Percentiles rank a stretch among this genome's conserved stretches.
Conservation (phyloP, 2,888 invertebrate genomes). For the Drosophila picticornis region DNA sequence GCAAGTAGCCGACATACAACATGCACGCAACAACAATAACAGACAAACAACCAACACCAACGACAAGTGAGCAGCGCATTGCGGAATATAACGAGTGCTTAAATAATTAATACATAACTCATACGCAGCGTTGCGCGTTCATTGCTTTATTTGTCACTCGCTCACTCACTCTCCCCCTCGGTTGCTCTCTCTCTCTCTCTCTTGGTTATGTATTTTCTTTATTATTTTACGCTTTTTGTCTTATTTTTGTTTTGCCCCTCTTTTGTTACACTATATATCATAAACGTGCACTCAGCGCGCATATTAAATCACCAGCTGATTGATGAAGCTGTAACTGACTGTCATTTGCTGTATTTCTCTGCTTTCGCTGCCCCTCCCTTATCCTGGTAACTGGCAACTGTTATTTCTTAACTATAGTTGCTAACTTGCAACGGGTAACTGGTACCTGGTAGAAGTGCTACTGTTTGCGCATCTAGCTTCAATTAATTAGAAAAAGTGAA, state of each 20-base stretch:
- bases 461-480: slow-evolving; percentile 49
- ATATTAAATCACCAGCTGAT: slow-evolving; percentile 76
- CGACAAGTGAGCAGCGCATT: slow-evolving; percentile 54
- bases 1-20: slow-evolving; percentile 21
- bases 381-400: background rate
- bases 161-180: background rate
- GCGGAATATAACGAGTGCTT: slow-evolving; percentile 72
- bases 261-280: slow-evolving; percentile 49
- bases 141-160: background rate
- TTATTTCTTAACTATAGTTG: slow-evolving; percentile 10
- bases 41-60: slow-evolving; percentile 25
- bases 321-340: slow-evolving; percentile 62
- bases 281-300: slow-evolving; percentile 69
- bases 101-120: slow-evolving; percentile 81
- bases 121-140: slow-evolving; percentile 68
- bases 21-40: slow-evolving; percentile 13
- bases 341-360: slow-evolving; percentile 10
- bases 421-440: slow-evolving; percentile 24
- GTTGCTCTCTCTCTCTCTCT: background rate
- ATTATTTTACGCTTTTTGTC: slow-evolving; percentile 9
- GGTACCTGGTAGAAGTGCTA: slow-evolving; percentile 24
- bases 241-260: background rate
- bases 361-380: background rate
- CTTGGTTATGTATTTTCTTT: slow-evolving; percentile 2
- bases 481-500: slow-evolving; percentile 68